phyloP scores from a whole-genome alignment of 92 coral and sea anemone species.

The Muricea muricata region DNA sequence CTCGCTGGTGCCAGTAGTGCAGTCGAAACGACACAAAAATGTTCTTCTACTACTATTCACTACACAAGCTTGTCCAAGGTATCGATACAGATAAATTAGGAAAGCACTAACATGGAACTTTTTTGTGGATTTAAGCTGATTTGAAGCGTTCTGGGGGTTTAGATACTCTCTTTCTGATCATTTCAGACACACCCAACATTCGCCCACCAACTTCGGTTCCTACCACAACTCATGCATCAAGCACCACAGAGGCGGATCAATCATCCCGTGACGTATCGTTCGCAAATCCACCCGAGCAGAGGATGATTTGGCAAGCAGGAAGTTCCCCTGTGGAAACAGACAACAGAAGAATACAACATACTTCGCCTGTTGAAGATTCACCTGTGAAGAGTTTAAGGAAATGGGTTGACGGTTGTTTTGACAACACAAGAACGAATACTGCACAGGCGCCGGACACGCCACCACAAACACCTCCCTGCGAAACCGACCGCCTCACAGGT shows the following conservation, averaged over 20 bases:
- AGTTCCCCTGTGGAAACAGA: constrained; percentile 35
- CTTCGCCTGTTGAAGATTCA: constrained; percentile 79
- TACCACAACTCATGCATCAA: not conserved
- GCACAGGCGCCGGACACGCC: constrained; percentile 72
- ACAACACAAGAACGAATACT: constrained; percentile 62
- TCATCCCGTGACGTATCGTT: not conserved
- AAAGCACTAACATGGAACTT: too few relatives aligned
- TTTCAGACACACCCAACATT: not conserved
- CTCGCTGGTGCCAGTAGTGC: too few relatives aligned
- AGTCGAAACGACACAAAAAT: too few relatives aligned
- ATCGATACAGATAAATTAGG: too few relatives aligned
- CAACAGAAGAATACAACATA: constrained; percentile 19
- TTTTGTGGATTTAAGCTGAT: too few relatives aligned
- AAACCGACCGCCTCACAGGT: constrained; percentile 36
- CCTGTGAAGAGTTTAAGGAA: constrained; percentile 96
- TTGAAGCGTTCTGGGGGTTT: too few relatives aligned
- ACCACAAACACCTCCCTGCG: constrained; percentile 81
- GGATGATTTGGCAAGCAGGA: constrained; percentile 9
- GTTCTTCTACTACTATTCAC: too few relatives aligned
- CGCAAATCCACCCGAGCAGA: constrained; percentile 18
- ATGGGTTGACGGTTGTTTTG: constrained; percentile 99
- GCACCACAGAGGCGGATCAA: not conserved
- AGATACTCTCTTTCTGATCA: not conserved
- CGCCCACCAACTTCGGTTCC: not conserved
- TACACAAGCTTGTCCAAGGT: too few relatives aligned